phyloP scores from a whole-genome alignment of 2,113 vertebrate genomes.

The Echinops telfairi region DNA sequence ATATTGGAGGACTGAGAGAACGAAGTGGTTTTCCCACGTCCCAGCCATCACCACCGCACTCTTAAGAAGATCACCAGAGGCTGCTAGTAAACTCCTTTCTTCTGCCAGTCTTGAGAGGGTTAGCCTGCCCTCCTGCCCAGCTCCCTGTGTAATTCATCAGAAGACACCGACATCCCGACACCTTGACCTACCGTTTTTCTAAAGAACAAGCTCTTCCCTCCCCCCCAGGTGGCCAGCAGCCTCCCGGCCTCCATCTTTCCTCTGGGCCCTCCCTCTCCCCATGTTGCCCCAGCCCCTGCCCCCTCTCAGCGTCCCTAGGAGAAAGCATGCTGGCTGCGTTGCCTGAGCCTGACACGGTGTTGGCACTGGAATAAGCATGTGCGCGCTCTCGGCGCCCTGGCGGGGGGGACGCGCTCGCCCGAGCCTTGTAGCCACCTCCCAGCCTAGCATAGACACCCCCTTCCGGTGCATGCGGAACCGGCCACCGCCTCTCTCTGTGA shows the following conservation, averaged over 20 bases:
- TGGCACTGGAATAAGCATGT: constrained; percentile 93
- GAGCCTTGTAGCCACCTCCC: constrained; percentile 59
- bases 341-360: constrained; percentile 86
- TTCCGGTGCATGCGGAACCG: constrained; percentile 87
- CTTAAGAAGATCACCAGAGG: not conserved
- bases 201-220: not conserved
- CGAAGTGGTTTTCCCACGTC: not conserved
- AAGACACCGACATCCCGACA: not conserved
- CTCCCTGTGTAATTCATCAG: not conserved
- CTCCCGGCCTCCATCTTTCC: not conserved
- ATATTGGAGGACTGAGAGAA: not conserved
- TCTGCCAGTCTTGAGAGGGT: not conserved
- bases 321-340: constrained; percentile 86
- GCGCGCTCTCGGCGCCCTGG: constrained; percentile 85
- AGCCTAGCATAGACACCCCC: constrained; percentile 68
- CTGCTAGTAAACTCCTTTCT: rapidly evolving
- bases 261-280: not conserved
- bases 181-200: not conserved
- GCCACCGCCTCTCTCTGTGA: constrained; percentile 79
- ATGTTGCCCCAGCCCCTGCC: not conserved
- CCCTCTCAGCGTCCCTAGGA: constrained; percentile 75
- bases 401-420: constrained; percentile 62
- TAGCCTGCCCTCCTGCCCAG: not conserved
- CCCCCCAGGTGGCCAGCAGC: not conserved
- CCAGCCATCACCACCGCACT: too few species aligned